Evolutionary conservation across 1,140 invertebrate genomes (phyloP).

Genomic region (Bombus pyrosoma): DNA sequence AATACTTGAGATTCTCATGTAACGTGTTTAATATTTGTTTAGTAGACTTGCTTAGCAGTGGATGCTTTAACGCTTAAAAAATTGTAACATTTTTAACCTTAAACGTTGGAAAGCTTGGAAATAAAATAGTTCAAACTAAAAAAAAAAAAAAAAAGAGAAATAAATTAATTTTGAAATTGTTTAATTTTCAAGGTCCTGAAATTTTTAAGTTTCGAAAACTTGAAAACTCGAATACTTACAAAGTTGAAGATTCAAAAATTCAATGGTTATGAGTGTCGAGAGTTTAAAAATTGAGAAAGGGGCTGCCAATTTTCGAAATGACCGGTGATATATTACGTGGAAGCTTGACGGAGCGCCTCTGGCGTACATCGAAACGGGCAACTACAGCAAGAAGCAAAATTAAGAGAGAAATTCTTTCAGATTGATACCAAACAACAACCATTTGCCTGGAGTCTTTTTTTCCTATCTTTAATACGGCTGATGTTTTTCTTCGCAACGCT

Average conservation of each 20-base stretch:
- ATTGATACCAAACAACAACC: conserved; percentile 50
- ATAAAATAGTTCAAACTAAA: too few species aligned
- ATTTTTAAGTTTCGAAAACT: not conserved
- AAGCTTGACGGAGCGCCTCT: not conserved
- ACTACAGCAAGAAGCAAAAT: not conserved
- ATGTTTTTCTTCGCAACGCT: conserved; percentile 49
- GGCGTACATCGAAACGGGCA: not conserved
- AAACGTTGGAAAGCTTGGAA: not conserved
- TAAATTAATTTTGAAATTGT: not conserved
- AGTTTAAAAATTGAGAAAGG: not conserved
- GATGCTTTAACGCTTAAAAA: not conserved
- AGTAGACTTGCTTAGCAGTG: too few species aligned
- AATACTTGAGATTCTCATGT: not conserved
- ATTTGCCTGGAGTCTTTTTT: conserved; percentile 12
- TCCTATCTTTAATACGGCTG: conserved; percentile 45
- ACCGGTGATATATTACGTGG: too few species aligned
- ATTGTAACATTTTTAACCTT: not conserved
- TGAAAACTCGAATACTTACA: not conserved
- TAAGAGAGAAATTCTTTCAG: conserved; percentile 32
- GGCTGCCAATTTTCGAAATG: not conserved
- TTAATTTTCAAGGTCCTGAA: not conserved
- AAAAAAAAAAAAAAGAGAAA: too few species aligned
- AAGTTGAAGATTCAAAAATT: fast-evolving
- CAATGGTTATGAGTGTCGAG: fast-evolving
- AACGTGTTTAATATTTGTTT: not conserved